Evolutionary conservation across 35 echinoderm and acorn worm species (phyloP), one percentile per base, ranked within the genome.

Genomic region (Ophiothrix spiculata): DNA sequence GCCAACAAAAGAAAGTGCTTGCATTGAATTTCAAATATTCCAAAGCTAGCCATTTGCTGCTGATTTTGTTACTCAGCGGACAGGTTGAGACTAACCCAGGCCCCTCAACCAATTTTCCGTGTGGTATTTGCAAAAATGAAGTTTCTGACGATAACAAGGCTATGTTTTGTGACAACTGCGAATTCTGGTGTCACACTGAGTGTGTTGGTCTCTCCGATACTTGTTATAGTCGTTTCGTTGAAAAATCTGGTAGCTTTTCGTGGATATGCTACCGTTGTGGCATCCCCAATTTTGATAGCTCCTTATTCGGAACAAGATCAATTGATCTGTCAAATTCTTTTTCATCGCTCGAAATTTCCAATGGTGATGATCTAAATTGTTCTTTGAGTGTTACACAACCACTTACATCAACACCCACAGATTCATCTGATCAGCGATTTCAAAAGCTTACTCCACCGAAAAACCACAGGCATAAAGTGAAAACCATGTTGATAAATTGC

Each of bases 221-320:
- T 69, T 4, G 16, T 25, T 69, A 69, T 69, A 2, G 1, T 69
- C 4, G 1, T 25, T 28, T n/a, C 29, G 40, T 82, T 21, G 17
- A 37, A 33, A 82, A 31, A 19, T 37, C 39, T 13, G n/a, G n/a
- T n/a, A 90, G 81, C 15, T 81, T 88, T 42, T 39, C 74, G 0
- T 84, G 88, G 88, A 56, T 90, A 35, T 90, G 88, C 40, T 35
- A 39, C 37, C 39, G 32, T 42, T 90, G 88, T 77, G 80, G 80
- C 17, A 32, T 16, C 32, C 41, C 80, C 4, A 82, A 45, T 42
- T 82, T 82, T 33, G 28, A 82, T 34, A 42, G 15, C 6, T 82
- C 45, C 31, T 0, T 39, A 8, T 82, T 82, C 29, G 60, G 29
- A n/a, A n/a, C 25, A 12, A 28, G 29, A 28, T 34, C 13, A 31